Conservation (phyloP, 2,888 invertebrate genomes). For the Resseliella maxima region DNA sequence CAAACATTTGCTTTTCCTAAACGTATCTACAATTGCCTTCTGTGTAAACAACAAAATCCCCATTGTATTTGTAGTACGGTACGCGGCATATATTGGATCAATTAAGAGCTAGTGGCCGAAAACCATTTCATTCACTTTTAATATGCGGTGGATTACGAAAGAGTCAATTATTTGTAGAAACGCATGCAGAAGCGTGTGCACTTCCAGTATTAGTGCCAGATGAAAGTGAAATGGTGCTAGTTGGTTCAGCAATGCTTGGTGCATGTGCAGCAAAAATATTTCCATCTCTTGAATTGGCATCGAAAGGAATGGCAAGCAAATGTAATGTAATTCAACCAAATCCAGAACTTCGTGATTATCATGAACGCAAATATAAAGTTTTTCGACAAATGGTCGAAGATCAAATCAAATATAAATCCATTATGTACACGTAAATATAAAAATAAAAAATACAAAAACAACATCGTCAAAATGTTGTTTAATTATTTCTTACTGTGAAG, state of each 20-base stretch:
- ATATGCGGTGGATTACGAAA: conserved; percentile 93
- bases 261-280: conserved; percentile 83
- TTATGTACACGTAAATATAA: conserved; percentile 70
- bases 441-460: too few relatives aligned
- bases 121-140: conserved; percentile 74
- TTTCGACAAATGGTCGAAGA: conserved; percentile 85
- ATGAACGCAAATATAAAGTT: conserved; percentile 85
- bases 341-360: conserved; percentile 73
- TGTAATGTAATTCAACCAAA: conserved; percentile 77
- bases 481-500: too few relatives aligned
- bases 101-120: conserved; percentile 68
- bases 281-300: conserved; percentile 70
- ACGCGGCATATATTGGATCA: conserved; percentile 88
- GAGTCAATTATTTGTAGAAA: conserved; percentile 85
- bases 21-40: not conserved
- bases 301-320: conserved; percentile 79
- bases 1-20: conserved; percentile 6
- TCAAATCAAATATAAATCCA: conserved; percentile 77
- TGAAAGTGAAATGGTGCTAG: conserved; percentile 85
- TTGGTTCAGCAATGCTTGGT: conserved; percentile 90
- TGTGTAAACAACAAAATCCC: not conserved
- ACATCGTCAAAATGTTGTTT: too few relatives aligned
- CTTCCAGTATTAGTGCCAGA: conserved; percentile 83
- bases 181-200: conserved; percentile 86
- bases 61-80: conserved; percentile 78